Percentiles rank a stretch among this genome's conserved stretches.
Conservation (phyloP, 2,113 vertebrate genomes). For the Dermatemys mawii region DNA sequence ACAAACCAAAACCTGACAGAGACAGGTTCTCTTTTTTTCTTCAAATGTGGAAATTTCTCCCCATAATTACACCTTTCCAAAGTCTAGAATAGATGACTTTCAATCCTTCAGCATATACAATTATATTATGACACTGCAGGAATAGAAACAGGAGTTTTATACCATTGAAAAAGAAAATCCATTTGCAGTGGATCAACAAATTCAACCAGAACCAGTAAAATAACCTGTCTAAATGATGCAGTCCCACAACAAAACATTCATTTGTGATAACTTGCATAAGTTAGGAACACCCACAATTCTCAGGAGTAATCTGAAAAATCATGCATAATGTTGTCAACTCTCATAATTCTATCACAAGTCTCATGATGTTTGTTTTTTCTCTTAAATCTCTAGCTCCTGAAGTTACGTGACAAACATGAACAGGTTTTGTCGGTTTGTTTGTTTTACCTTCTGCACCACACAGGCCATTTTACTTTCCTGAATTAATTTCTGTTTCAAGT, state of each 20-base stretch:
- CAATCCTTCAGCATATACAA: neutral
- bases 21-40: fast-evolving
- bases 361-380: neutral
- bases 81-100: fast-evolving
- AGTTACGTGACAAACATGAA: neutral
- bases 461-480: neutral
- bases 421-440: neutral
- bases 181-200: neutral
- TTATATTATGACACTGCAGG: neutral
- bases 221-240: neutral
- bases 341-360: neutral
- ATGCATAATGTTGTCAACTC: neutral
- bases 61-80: neutral
- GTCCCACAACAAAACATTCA: neutral
- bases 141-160: neutral
- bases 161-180: fast-evolving
- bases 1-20: neutral
- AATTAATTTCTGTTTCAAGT: neutral
- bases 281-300: neutral
- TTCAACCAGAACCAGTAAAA: neutral
- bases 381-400: neutral
- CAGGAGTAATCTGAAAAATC: neutral
- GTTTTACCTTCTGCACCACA: fast-evolving
- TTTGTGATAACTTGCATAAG: neutral
- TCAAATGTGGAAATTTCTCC: neutral